Evolutionary conservation across 1,140 invertebrate species (phyloP).

Genomic region (Orius laevigatus): DNA sequence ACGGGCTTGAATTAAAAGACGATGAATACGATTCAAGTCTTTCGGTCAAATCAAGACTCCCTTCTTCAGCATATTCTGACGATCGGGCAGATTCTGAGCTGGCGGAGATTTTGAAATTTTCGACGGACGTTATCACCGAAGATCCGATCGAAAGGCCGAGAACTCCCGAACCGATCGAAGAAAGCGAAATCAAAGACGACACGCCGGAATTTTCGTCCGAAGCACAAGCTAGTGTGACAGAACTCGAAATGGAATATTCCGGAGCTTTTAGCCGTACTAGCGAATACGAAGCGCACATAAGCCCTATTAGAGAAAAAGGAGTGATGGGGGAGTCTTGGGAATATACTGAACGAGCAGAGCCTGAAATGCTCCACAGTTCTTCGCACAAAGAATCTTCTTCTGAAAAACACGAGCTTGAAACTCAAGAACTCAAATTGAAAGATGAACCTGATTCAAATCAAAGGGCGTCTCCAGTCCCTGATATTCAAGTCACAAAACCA

Average conservation of each 20-base stretch:
- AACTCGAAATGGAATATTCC: conserved; percentile 23
- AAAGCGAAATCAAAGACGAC: conserved; percentile 27
- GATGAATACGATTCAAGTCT: conserved; percentile 21
- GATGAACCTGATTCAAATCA: conserved; percentile 28
- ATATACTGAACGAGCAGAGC: conserved; percentile 30
- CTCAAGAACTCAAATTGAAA: conserved; percentile 29
- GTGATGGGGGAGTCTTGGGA: conserved; percentile 9
- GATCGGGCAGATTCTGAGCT: conserved; percentile 29
- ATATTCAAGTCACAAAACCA: conserved; percentile 50
- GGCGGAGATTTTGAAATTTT: conserved; percentile 26
- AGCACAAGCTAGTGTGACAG: conserved; percentile 22
- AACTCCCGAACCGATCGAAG: conserved; percentile 32
- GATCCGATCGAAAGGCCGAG: conserved; percentile 33
- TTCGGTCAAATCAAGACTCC: conserved; percentile 24
- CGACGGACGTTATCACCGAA: conserved; percentile 25
- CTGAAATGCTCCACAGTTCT: conserved; percentile 33
- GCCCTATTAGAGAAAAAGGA: conserved; percentile 21
- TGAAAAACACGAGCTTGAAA: conserved; percentile 33
- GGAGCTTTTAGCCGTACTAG: conserved; percentile 20
- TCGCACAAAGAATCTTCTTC: conserved; percentile 28
- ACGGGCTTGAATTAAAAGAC: conserved; percentile 19
- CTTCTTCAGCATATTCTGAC: conserved; percentile 27
- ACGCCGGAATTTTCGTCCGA: conserved; percentile 25
- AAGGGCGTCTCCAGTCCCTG: conserved; percentile 37
- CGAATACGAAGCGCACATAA: conserved; percentile 23